Base-by-base conservation (phyloP, 2,113 vertebrate species). In the Lota lota region DNA sequence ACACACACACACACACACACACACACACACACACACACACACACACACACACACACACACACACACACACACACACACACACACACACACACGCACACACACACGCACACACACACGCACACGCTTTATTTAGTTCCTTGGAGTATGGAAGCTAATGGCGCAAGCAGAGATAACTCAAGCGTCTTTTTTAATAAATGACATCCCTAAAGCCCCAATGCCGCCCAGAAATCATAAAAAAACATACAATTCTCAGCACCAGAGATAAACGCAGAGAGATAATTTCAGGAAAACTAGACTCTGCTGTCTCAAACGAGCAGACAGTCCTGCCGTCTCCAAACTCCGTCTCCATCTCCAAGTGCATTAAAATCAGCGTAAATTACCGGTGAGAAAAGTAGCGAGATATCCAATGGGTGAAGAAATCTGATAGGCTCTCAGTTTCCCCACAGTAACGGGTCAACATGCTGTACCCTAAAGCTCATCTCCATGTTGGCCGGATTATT, bases 331-430 rank as follows among this genome's bases (percentile, higher is more conserved):
- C 28, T 33, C 28, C 6, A 22, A 57, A 65, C n/a, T n/a, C n/a
- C n/a, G n/a, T n/a, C n/a, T n/a, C n/a, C n/a, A n/a, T n/a, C n/a
- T n/a, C n/a, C n/a, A 21, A 18, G 15, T 22, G 20, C 53, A n/a
- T 63, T 58, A 58, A n/a, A 75, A 61, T 5, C 28, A 4, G 19
- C 4, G 63, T 51, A 64, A 74, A 79, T 77, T 65, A 67, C 57
- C 64, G 33, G 24, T 16, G 60, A 61, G 53, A 67, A 63, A 56
- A n/a, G n/a, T 56, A n/a, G 53, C 53, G 53, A 56, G n/a, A 56
- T 18, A 56, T 56, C 16, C 16, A n/a, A 56, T 2, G 16, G n/a
- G n/a, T n/a, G 53, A 56, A 18, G 53, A 56, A 56, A 56, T 18
- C 8, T 8, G 53, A 56, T 56, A 53, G 51, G 51, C 7, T n/a